These are phyloP conservation scores for Gastrophysa polygoni DNA, from an alignment of 2,888 invertebrate genomes.

Conservation along the genomic window DNA sequence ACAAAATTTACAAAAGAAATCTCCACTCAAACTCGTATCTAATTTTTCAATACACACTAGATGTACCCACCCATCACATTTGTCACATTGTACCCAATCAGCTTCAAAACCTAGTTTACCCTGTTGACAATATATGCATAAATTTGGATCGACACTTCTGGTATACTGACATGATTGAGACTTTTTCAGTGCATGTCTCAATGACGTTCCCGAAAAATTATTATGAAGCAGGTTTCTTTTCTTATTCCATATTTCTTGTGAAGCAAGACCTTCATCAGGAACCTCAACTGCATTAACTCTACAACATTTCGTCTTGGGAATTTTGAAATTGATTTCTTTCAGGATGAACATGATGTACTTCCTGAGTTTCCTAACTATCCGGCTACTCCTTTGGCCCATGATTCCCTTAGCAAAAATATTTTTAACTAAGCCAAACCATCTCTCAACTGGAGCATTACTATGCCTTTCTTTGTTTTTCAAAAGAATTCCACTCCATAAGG, in stretches of 20 bases:
- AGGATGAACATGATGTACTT: neutral
- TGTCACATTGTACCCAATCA: conserved; percentile 21
- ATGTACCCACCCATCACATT: conserved; percentile 21
- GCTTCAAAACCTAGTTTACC: conserved; percentile 10
- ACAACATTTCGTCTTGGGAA: neutral
- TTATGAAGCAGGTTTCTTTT: neutral
- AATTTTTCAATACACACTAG: conserved; percentile 16
- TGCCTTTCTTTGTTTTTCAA: neutral
- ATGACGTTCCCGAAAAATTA: conserved; percentile 10
- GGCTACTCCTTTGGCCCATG: conserved; percentile 5
- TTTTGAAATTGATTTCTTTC: neutral
- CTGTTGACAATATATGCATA: conserved; percentile 19
- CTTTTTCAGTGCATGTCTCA: neutral
- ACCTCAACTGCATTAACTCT: neutral
- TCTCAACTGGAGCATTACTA: conserved; percentile 11
- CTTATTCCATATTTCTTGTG: conserved; percentile 8
- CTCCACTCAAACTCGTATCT: neutral
- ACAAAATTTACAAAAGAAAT: conserved; percentile 16
- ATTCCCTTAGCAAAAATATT: neutral
- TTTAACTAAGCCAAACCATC: conserved; percentile 14
- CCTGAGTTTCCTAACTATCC: conserved; percentile 6
- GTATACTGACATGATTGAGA: neutral
- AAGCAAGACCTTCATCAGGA: conserved; percentile 3
- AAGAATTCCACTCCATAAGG: neutral
- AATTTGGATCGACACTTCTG: neutral